Percentiles rank a stretch among this genome's conserved stretches.
phyloP scores from a whole-genome alignment of 2,113 vertebrate species.

The Capra hircus region DNA sequence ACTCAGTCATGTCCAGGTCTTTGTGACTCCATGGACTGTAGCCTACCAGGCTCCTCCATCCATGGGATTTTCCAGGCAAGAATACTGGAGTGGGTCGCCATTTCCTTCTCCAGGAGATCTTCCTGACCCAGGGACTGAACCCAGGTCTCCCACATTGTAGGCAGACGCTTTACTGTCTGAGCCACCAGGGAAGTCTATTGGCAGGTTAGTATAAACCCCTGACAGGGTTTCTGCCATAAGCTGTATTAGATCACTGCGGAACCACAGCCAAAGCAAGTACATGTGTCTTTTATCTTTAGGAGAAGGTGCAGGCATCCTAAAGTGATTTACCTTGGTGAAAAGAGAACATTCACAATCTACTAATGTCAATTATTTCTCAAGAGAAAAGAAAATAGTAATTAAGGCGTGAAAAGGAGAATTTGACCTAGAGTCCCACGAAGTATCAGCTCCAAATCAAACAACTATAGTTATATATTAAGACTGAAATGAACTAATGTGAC shows the following conservation, averaged over 20 bases:
- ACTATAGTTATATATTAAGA: background rate
- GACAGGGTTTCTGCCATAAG: background rate
- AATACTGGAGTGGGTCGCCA: background rate
- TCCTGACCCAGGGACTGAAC: background rate
- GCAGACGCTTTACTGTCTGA: background rate
- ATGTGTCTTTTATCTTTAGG: background rate
- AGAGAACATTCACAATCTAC: background rate
- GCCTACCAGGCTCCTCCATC: background rate
- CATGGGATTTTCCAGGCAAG: background rate
- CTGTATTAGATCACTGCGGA: background rate
- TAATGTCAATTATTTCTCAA: background rate
- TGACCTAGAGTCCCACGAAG: background rate
- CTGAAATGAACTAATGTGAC: background rate
- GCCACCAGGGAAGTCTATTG: background rate
- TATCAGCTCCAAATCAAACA: background rate
- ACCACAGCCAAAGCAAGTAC: background rate
- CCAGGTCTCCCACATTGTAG: background rate
- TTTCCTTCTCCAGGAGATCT: background rate
- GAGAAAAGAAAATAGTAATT: background rate
- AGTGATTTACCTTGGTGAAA: background rate
- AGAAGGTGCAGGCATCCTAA: background rate
- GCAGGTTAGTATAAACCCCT: background rate
- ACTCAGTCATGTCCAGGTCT: background rate
- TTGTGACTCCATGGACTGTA: rapidly evolving
- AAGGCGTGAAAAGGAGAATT: background rate